Percentiles rank a stretch among this genome's conserved stretches.
Conservation (phyloP, 2,888 invertebrate species). For the Bombylius major region DNA sequence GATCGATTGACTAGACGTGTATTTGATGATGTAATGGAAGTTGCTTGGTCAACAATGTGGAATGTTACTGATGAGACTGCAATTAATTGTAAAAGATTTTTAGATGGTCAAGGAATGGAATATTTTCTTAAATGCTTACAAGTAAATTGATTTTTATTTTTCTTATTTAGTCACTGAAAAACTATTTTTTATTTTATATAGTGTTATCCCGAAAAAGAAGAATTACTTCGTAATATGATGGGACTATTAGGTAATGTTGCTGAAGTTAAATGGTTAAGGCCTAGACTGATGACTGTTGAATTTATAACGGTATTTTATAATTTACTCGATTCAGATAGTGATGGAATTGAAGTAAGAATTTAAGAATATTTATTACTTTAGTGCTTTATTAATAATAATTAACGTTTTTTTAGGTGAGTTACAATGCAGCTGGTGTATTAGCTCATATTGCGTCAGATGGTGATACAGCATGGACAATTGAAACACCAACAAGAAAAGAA, state of each 20-base stretch:
- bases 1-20: conserved; percentile 61
- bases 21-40: conserved; percentile 93
- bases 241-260: conserved; percentile 92
- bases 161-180: background rate
- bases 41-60: conserved; percentile 99
- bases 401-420: conserved; percentile 53
- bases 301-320: conserved; percentile 79
- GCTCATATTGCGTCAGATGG: conserved; percentile 94
- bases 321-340: conserved; percentile 70
- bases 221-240: conserved; percentile 95
- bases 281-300: conserved; percentile 69
- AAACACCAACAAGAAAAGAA: conserved; percentile 52
- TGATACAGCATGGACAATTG: conserved; percentile 64
- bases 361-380: conserved; percentile 7
- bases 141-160: conserved; percentile 40
- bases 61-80: conserved; percentile 95
- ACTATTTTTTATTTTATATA: conserved; percentile 29
- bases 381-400: background rate
- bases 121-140: conserved; percentile 78
- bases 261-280: conserved; percentile 73
- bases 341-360: conserved; percentile 76
- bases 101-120: conserved; percentile 79
- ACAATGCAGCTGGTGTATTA: conserved; percentile 90
- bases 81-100: conserved; percentile 81
- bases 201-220: conserved; percentile 80